Evolutionary conservation across 2,888 invertebrate species (phyloP).

Genomic region (Drosophila villosipedis): DNA sequence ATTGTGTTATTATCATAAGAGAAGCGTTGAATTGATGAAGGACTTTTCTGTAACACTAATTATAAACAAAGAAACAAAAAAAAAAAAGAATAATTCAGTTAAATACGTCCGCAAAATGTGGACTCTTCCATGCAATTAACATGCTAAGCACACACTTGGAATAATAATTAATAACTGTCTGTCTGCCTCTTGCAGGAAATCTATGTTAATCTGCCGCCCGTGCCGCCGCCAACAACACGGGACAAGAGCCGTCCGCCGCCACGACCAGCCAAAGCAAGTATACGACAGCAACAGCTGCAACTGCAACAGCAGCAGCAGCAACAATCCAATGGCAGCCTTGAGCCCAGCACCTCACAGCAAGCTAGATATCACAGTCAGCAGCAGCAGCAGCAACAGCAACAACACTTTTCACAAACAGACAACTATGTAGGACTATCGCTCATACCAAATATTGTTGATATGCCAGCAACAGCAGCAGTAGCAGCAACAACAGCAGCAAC

Average conservation of each 20-base stretch:
- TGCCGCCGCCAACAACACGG: slow-evolving; percentile 75
- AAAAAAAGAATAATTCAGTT: neutral
- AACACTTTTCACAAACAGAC: slow-evolving; percentile 82
- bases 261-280: slow-evolving; percentile 82
- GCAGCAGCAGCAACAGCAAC: slow-evolving; percentile 72
- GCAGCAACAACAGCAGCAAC: slow-evolving; percentile 30
- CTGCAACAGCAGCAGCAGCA: slow-evolving; percentile 21
- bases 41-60: neutral
- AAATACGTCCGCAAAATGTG: neutral
- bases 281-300: slow-evolving; percentile 58
- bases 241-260: slow-evolving; percentile 78
- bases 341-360: slow-evolving; percentile 74
- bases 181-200: slow-evolving; percentile 73
- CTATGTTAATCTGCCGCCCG: slow-evolving; percentile 83
- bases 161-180: neutral
- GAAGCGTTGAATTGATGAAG: neutral
- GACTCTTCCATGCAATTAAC: neutral
- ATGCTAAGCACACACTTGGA: neutral
- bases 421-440: slow-evolving; percentile 82
- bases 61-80: neutral
- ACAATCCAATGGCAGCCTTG: slow-evolving; percentile 52
- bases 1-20: neutral
- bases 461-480: slow-evolving; percentile 46
- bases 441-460: slow-evolving; percentile 72
- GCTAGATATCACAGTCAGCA: slow-evolving; percentile 72